Evolutionary conservation across 2,888 invertebrate species (phyloP).

Genomic region (Leucania comma): DNA sequence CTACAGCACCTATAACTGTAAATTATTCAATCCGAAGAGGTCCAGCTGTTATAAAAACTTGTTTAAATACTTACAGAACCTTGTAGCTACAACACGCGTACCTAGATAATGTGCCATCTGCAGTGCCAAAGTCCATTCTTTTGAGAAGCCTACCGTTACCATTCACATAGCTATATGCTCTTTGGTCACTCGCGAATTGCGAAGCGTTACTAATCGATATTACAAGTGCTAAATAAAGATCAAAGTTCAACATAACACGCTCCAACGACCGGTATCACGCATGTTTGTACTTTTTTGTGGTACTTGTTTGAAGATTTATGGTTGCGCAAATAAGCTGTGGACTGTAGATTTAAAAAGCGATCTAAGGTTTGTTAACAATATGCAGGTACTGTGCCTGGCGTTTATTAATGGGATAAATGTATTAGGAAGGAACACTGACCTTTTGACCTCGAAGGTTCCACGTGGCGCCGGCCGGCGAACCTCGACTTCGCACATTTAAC

Average conservation of each 20-base stretch:
- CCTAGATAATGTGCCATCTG: slow-evolving; percentile 7
- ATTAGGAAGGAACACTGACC: too few species aligned
- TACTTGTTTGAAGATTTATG: background rate
- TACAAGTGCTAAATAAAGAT: slow-evolving; percentile 14
- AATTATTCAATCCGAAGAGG: background rate
- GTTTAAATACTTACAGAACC: slow-evolving; percentile 18
- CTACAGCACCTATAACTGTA: too few species aligned
- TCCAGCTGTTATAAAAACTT: slow-evolving; percentile 12
- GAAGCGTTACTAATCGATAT: slow-evolving; percentile 18
- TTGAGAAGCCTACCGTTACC: slow-evolving; percentile 11
- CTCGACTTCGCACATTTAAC: too few species aligned
- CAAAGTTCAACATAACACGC: slow-evolving; percentile 35
- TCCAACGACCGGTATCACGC: background rate
- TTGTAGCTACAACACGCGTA: slow-evolving; percentile 14
- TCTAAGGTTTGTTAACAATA: too few species aligned
- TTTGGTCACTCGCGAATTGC: background rate
- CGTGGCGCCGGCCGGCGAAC: too few species aligned
- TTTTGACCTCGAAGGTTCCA: too few species aligned
- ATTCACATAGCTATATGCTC: background rate
- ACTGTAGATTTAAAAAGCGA: too few species aligned
- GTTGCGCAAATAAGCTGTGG: too few species aligned
- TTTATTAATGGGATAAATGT: too few species aligned
- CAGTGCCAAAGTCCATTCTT: slow-evolving; percentile 25
- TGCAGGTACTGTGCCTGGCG: too few species aligned
- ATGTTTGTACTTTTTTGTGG: background rate